These are phyloP conservation scores for Papilio elwesi DNA, from an alignment of 2,888 invertebrate species.

Conservation along the genomic window DNA sequence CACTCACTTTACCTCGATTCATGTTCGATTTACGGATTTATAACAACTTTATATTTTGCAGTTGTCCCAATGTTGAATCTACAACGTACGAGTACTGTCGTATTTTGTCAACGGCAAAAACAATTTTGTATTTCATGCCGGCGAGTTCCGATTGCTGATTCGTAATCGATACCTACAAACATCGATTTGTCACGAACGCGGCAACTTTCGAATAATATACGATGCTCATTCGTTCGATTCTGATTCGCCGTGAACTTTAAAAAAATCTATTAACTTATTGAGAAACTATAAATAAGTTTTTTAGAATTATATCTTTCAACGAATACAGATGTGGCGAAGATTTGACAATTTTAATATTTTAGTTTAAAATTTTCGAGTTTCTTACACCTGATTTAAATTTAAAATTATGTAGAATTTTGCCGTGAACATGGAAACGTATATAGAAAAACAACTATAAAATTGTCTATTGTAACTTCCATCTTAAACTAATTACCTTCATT, in stretches of 20 bases:
- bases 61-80: not conserved
- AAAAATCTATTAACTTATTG: conserved; percentile 27
- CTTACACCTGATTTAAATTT: no score
- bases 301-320: not conserved
- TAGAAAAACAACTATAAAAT: no score
- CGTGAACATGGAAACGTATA: not conserved
- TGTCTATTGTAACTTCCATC: no score
- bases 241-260: conserved; percentile 3
- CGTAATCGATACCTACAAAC: conserved; percentile 54
- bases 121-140: conserved; percentile 38
- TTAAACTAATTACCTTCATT: no score
- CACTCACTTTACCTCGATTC: conserved; percentile 63
- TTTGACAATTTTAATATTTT: not conserved
- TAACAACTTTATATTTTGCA: conserved; percentile 52
- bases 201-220: conserved; percentile 36
- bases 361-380: not conserved
- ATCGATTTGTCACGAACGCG: conserved; percentile 60
- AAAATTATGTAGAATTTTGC: no score
- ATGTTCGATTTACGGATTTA: conserved; percentile 57
- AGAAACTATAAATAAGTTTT: conserved; percentile 1
- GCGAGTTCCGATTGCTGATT: conserved; percentile 54
- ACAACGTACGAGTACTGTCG: conserved; percentile 1
- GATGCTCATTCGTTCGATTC: not conserved
- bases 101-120: conserved; percentile 43
- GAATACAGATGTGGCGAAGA: not conserved